Percentiles rank a stretch among this genome's conserved stretches.
phyloP scores from a whole-genome alignment of 2,888 invertebrate species.

The Meta bourneti region DNA sequence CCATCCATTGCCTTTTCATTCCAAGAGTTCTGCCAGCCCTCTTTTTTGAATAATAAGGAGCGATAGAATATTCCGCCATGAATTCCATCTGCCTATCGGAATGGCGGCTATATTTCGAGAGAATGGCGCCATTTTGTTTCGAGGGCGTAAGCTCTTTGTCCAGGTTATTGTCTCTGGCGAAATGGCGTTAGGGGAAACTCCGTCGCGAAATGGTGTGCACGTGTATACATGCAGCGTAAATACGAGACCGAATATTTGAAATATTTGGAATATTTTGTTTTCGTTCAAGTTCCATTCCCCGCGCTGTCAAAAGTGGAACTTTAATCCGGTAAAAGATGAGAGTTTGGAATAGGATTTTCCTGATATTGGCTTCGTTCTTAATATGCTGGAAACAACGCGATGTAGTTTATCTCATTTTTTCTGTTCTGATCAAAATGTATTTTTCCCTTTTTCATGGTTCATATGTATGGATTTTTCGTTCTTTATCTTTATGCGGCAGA shows the following conservation, averaged over 20 bases:
- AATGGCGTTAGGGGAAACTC: neutral
- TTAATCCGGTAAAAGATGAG: neutral
- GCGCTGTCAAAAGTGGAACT: neutral
- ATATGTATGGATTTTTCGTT: too few relatives aligned
- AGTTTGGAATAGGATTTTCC: neutral
- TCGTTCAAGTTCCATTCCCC: neutral
- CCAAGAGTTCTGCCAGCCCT: neutral
- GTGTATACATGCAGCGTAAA: neutral
- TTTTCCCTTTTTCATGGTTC: neutral
- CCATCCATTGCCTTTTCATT: neutral
- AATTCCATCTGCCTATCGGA: neutral
- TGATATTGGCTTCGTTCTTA: neutral
- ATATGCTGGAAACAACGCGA: neutral
- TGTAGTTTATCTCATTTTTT: neutral
- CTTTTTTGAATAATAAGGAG: neutral
- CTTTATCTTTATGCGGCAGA: too few relatives aligned
- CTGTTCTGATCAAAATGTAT: neutral
- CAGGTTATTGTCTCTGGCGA: neutral
- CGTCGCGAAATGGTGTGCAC: neutral
- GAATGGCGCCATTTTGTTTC: neutral
- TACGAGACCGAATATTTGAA: neutral
- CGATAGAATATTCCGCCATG: neutral
- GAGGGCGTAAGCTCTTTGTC: neutral
- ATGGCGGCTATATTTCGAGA: neutral
- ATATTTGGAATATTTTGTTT: neutral